Percentiles rank a stretch among this genome's conserved stretches.
Evolutionary conservation across 2,888 invertebrate species (phyloP).

Genomic region (Ceriagrion tenellum): DNA sequence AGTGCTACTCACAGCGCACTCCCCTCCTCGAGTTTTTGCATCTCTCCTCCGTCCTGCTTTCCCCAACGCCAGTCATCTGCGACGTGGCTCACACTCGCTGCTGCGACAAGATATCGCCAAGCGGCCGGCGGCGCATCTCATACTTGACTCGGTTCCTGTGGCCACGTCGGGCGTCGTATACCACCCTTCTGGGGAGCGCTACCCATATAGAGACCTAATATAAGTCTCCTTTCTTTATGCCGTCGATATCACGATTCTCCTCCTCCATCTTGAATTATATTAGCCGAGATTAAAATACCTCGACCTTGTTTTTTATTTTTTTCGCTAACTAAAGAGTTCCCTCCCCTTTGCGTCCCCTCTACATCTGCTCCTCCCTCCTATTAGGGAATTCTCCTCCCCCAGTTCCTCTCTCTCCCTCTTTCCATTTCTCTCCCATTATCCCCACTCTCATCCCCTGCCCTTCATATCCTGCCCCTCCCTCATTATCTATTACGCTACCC

Average conservation of each 20-base stretch:
- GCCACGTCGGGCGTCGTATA: neutral
- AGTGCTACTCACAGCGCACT: slow-evolving; percentile 25
- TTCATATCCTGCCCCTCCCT: neutral
- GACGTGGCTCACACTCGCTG: neutral
- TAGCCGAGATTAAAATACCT: slow-evolving; percentile 58
- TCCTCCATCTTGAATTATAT: slow-evolving; percentile 37
- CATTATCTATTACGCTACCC: neutral
- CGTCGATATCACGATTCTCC: slow-evolving; percentile 37
- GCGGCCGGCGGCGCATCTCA: neutral
- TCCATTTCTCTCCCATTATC: neutral
- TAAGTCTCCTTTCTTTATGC: slow-evolving; percentile 33
- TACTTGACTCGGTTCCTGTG: neutral
- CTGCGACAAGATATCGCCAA: neutral
- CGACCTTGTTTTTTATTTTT: neutral
- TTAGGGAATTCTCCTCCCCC: neutral
- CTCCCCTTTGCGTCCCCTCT: neutral
- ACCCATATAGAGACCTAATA: slow-evolving; percentile 36
- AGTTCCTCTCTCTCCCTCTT: neutral
- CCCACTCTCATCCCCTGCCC: neutral
- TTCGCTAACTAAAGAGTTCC: neutral
- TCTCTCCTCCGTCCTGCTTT: neutral
- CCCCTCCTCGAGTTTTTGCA: slow-evolving; percentile 1
- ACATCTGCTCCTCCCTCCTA: neutral
- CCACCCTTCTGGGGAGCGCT: neutral
- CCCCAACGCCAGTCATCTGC: neutral